These are phyloP conservation scores for Hylyphantes graminicola DNA, from an alignment of 1,140 invertebrate species.

Conservation along the genomic window DNA sequence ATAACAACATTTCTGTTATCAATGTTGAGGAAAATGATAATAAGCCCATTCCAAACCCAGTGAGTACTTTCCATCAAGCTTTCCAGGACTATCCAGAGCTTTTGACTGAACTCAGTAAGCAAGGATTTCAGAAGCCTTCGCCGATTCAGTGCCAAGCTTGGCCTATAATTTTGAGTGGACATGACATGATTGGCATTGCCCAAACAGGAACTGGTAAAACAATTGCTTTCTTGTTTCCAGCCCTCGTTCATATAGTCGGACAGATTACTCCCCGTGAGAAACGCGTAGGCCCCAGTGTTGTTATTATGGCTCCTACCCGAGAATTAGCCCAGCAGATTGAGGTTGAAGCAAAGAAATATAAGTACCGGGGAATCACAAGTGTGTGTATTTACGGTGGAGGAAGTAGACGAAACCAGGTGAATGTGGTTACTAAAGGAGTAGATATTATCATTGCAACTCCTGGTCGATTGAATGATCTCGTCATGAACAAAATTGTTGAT, in stretches of 20 bases:
- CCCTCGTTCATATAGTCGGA: conserved; percentile 87
- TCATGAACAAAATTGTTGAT: conserved; percentile 74
- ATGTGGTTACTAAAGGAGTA: conserved; percentile 77
- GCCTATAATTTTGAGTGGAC: conserved; percentile 71
- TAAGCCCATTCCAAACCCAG: conserved; percentile 81
- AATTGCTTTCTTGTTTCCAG: conserved; percentile 89
- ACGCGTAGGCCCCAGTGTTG: conserved; percentile 82
- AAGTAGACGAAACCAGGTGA: conserved; percentile 80
- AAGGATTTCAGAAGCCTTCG: conserved; percentile 71
- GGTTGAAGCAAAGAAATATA: conserved; percentile 86
- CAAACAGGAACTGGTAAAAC: conserved; percentile 84
- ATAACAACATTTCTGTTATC: conserved; percentile 79
- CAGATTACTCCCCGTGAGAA: conserved; percentile 75
- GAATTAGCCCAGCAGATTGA: conserved; percentile 93
- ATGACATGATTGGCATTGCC: conserved; percentile 71
- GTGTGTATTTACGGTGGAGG: conserved; percentile 91
- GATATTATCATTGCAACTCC: conserved; percentile 92
- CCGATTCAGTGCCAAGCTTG: conserved; percentile 67
- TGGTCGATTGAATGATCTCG: conserved; percentile 85
- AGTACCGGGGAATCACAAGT: conserved; percentile 83
- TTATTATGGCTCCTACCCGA: conserved; percentile 89
- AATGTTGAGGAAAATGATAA: conserved; percentile 65
- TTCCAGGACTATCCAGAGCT: conserved; percentile 87
- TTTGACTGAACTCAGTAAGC: conserved; percentile 81
- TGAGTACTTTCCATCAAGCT: conserved; percentile 84